Base-by-base conservation (phyloP, 2,797 vertebrate genomes). In the Sus cebifrons region DNA sequence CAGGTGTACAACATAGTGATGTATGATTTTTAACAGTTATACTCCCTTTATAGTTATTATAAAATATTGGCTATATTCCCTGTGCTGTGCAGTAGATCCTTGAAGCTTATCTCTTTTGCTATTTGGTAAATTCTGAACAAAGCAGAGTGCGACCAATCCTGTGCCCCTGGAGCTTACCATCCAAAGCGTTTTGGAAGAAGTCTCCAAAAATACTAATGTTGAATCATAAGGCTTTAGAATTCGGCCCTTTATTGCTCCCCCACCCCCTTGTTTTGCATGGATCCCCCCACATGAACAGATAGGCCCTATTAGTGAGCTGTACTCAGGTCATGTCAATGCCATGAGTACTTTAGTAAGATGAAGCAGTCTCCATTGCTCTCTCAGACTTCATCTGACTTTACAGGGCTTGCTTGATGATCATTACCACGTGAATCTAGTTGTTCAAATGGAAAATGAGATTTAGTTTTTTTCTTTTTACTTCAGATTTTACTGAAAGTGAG, bases 401-500 rank as follows among this genome's bases (percentile, higher is more conserved):
- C 9, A 67, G n/a, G 16, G 87, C 44, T 91, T 62, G 58, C 14
- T 86, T 87, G 70, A 60, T 86, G 67, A 58, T 68, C 40, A 54
- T 82, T 87, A 65, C 27, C 89, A 32, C 75, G 40, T 54, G 14
- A 79, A 81, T 93, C 60, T 95, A 82, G 40, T 77, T 89, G 67
- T 79, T 62, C 70, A 65, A 87, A 67, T 94, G 49, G 49, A 49
- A 91, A 87, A 52, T 67, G 68, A 25, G 5, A 54, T 73, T 91
- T 73, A 32, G 12, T 17, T 79, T 81, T 95, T 95, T 68, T 36
- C 25, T 60, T 85, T 86, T 65, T 54, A 58, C 21, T 82, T 58
- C 29, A 86, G 17, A 32, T 86, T 96, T 97, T 77, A 79, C 56
- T 94, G 96, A 78, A 89, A 91, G 82, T 71, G 54, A 67, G 49